Evolutionary conservation across 2,797 vertebrate genomes (phyloP), one percentile per base, ranked within the genome.

Genomic region (Acrossocheilus wenchowensis): DNA sequence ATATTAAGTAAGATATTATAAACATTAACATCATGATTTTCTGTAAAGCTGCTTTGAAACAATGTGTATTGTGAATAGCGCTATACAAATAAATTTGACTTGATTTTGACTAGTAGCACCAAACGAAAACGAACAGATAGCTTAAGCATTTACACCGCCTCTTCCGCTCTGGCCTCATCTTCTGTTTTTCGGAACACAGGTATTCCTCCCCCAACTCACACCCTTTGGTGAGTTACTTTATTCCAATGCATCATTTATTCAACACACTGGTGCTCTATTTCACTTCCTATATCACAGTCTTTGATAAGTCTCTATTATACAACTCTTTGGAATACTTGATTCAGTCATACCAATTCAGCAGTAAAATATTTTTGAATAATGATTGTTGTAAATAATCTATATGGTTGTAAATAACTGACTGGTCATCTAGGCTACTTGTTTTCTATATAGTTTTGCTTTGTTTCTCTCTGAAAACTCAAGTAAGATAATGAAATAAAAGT

Each of bases 211-310:
- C 43, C 81, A 89, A 83, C 48, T 75, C 41, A 30, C 7, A 39
- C 66, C 66, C 39, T 68, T 77, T 43, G 26, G 66, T 84, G 12
- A 66, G 74, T 52, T 84, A 23, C 73, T 74, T 71, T 62, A 43
- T 48, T 12, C 39, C 45, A 10, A 57, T 39, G 26, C 6, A 34
- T 30, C 0, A 15, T 34, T 66, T 66, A 62, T 62, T 66, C 30
- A 66, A 34, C 12, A 66, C 6, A 66, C 6, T 10, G 14, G 34
- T 66, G 34, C 9, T 71, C 17, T 41, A 11, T 71, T 71, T 71
- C 34, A 21, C 36, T 39, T 69, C 7, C 4, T 39, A 6, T 30
- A 26, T 64, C 60, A 64, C n/a, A 30, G 62, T 12, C 5, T 64
- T 66, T 66, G 26, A 60, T 60, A 23, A 60, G 26, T 34, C 39